A percentile compares a stretch with the other conserved stretches of the same genome.
These are phyloP conservation scores for Scatophagus argus DNA, from an alignment of 2,113 vertebrate genomes.

Conservation along the genomic window DNA sequence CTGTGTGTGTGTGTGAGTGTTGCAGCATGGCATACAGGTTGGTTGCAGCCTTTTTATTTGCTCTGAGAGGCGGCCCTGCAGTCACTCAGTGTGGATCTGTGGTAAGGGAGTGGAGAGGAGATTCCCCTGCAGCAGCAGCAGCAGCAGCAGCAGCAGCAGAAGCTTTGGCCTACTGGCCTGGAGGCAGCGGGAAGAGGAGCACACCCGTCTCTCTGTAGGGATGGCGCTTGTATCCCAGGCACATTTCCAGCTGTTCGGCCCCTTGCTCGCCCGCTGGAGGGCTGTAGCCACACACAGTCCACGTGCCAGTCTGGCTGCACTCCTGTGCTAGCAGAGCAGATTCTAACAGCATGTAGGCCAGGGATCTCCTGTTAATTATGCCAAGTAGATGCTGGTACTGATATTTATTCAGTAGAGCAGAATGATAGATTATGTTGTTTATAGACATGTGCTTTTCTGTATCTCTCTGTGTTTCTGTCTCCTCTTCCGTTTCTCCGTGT, in stretches of 20 bases:
- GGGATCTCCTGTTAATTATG: conserved; percentile 33
- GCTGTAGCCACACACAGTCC: conserved; percentile 52
- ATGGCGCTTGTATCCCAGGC: conserved; percentile 47
- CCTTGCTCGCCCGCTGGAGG: conserved; percentile 29
- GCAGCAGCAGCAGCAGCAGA: conserved; percentile 30
- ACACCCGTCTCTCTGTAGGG: conserved; percentile 46
- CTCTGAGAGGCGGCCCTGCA: conserved; percentile 35
- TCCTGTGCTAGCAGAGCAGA: conserved; percentile 23
- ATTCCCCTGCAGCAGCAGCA: conserved; percentile 57
- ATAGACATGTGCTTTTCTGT: background rate
- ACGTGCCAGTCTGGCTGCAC: conserved; percentile 62
- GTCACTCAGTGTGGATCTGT: conserved; percentile 30
- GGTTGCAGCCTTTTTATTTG: conserved; percentile 48
- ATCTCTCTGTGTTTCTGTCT: background rate
- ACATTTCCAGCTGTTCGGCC: conserved; percentile 54
- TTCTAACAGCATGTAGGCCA: conserved; percentile 43
- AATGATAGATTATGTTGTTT: background rate
- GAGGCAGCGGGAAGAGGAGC: conserved; percentile 44
- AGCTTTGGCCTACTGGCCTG: conserved; percentile 23
- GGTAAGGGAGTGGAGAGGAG: conserved; percentile 29
- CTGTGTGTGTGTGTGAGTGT: background rate
- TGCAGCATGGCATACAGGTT: conserved; percentile 38
- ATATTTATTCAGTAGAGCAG: background rate
- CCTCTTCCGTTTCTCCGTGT: conserved; percentile 11
- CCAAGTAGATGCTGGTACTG: background rate